These are phyloP conservation scores for Crossoptilon crossoptilon DNA, from an alignment of 2,797 vertebrate species.

Conservation along the genomic window DNA sequence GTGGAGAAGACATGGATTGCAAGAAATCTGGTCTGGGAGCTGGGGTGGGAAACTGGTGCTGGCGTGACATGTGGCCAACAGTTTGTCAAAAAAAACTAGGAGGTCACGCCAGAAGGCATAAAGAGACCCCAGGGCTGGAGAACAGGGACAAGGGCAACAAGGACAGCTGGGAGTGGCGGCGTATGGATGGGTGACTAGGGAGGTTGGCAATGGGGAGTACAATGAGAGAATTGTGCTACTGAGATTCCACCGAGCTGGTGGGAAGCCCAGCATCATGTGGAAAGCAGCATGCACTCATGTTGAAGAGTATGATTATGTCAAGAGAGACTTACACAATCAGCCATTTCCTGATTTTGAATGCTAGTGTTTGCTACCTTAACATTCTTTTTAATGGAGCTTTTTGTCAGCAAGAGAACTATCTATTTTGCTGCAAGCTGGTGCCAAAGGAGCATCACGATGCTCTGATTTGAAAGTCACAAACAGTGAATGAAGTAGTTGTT, in stretches of 20 bases:
- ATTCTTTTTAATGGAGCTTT: not conserved
- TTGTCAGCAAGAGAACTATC: not conserved
- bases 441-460: not conserved
- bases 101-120: not conserved
- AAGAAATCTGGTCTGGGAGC: not conserved
- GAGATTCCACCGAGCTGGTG: not conserved
- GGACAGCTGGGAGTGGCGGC: not conserved
- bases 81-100: not conserved
- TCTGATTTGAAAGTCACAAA: not conserved
- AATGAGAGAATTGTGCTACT: not conserved
- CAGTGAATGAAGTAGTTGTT: not conserved
- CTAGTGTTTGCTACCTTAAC: not conserved
- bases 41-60: not conserved
- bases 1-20: not conserved
- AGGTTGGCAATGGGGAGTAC: not conserved
- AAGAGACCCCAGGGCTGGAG: not conserved
- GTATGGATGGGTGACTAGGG: not conserved
- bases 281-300: not conserved
- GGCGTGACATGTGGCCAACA: not conserved
- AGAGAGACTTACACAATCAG: not conserved
- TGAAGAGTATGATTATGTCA: not conserved
- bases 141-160: not conserved
- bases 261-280: not conserved
- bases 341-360: not conserved
- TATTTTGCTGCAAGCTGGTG: not conserved